Percentiles rank a stretch among this genome's conserved stretches.
These are phyloP conservation scores for Hyperoplus immaculatus DNA, from an alignment of 2,797 vertebrate genomes.

Conservation along the genomic window DNA sequence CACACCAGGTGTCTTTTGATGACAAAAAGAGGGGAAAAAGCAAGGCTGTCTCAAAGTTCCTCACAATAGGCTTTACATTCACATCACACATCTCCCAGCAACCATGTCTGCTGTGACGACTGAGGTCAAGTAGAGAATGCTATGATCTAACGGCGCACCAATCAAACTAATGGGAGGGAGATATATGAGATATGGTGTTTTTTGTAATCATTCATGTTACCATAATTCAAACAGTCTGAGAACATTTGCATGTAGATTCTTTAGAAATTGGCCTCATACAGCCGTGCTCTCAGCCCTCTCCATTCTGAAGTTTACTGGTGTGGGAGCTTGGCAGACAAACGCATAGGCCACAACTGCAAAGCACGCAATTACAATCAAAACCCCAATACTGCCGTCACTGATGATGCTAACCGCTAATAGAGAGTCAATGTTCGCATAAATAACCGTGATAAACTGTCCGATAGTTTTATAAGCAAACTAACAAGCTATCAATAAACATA, in stretches of 20 bases:
- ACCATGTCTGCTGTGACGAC: not conserved
- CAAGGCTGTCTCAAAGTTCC: not conserved
- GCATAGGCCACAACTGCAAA: no score
- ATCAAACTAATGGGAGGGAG: not conserved
- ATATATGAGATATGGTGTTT: not conserved
- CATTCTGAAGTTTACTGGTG: not conserved
- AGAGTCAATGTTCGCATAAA: not conserved
- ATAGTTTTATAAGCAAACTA: not conserved
- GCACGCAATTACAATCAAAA: no score
- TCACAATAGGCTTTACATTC: conserved; percentile 35
- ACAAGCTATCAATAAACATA: not conserved
- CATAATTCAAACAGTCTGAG: not conserved
- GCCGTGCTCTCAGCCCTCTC: not conserved
- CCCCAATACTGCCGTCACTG: not conserved
- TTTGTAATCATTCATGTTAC: not conserved
- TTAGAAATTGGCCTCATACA: no score
- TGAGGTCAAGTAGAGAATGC: conserved; percentile 17
- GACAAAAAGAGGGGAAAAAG: conserved; percentile 22
- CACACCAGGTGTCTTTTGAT: conserved; percentile 45
- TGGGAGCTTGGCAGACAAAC: not conserved
- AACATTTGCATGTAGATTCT: not conserved
- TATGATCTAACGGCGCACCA: not conserved
- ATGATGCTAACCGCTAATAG: not conserved
- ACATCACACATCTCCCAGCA: conserved; percentile 25
- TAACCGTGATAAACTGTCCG: not conserved